Percentiles rank a stretch among this genome's conserved stretches.
Conservation (phyloP, 1,140 invertebrate genomes). For the Geopemphigus sp. region DNA sequence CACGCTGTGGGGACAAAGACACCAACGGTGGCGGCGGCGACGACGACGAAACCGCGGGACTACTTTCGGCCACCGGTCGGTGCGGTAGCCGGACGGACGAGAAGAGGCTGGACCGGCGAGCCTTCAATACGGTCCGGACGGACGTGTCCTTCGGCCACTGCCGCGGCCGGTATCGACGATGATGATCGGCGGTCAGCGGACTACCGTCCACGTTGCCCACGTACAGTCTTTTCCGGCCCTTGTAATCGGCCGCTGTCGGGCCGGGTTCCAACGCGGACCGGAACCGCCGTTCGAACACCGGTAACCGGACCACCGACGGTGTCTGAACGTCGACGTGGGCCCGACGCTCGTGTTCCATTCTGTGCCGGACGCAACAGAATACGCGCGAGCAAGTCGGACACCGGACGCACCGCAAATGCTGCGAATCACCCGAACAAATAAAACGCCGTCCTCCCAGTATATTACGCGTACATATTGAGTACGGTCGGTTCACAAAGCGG, state of each 20-base stretch:
- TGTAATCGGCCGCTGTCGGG: no score
- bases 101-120: not conserved
- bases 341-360: not conserved
- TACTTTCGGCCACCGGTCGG: conserved; percentile 13
- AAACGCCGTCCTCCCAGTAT: no score
- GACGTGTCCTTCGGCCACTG: not conserved
- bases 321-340: not conserved
- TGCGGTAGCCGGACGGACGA: no score
- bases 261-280: not conserved
- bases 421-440: no score
- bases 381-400: not conserved
- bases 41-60: not conserved
- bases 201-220: not conserved
- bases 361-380: conserved; percentile 15
- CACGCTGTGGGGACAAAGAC: no score
- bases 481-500: no score
- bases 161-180: not conserved
- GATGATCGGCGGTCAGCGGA: not conserved
- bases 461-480: no score
- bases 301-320: no score
- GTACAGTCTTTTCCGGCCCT: not conserved
- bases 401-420: not conserved
- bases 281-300: not conserved
- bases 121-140: not conserved
- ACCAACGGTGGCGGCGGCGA: no score